Evolutionary conservation across 2,888 invertebrate genomes (phyloP), one percentile per base, ranked within the genome.

Genomic region (Muscina levida): DNA sequence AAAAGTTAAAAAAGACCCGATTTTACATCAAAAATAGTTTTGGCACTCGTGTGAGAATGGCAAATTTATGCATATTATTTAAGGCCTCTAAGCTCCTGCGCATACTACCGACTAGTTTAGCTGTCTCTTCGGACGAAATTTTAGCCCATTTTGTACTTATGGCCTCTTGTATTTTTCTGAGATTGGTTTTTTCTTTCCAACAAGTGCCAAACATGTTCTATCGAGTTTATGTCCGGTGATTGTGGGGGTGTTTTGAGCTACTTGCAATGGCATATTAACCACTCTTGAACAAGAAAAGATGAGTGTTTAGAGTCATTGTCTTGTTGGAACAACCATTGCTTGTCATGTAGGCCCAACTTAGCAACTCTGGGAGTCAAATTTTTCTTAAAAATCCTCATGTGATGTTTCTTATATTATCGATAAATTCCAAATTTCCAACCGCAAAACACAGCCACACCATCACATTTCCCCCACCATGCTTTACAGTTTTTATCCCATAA

Each of bases 231-330:
- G 19, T 59, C 59, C 26, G 59, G 59, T 17, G 59, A 59, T 19
- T 59, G 59, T 26, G 59, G 39, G n/a, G 59, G 17, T 39, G 39
- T 37, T 39, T 59, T 15, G 5, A 59, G 39, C 17, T 59, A 39
- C 39, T 59, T 42, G 11, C 42, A 42, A 42, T 42, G 42, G 42
- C n/a, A 42, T 5, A 42, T 42, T 42, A 5, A 10, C 6, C 42
- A 42, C 10, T 42, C 42, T 10, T 42, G 42, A 2, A 42, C 24
- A 37, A 17, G 11, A 19, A 26, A 17, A 1, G 24, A 13, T 15
- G 11, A 26, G 11, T 4, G 8, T 48, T 22, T 11, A 44, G 24
- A 1, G 1, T 6, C 31, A 24, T 17, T 24, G 42, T 42, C 42
- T 42, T 42, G 42, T 42, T 42, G 42, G 10, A 42, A 42, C 42